These are phyloP conservation scores for Nebria brevicollis DNA, from an alignment of 2,888 invertebrate genomes.

Conservation along the genomic window DNA sequence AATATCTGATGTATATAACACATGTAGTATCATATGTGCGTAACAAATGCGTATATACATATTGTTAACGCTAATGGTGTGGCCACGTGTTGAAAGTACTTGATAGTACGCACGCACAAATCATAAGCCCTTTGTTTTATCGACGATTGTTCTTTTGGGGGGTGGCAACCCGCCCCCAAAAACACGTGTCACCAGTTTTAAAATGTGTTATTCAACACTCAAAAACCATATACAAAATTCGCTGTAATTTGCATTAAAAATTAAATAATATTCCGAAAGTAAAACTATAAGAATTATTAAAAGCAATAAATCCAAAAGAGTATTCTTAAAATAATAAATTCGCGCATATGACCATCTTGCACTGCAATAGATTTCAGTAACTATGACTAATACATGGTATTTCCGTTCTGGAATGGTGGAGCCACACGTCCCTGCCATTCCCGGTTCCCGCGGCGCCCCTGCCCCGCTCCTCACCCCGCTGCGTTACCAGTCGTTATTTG, in stretches of 20 bases:
- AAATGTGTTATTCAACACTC: not conserved
- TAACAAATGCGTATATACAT: not conserved
- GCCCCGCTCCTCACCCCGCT: conserved; percentile 15
- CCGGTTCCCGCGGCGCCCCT: conserved; percentile 53
- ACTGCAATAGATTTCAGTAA: conserved; percentile 57
- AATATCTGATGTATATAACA: not conserved
- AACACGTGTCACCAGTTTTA: not conserved
- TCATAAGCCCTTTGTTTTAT: conserved; percentile 29
- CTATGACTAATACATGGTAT: conserved; percentile 63
- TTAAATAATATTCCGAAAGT: too few relatives aligned
- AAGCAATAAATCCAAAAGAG: not conserved
- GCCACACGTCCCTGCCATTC: conserved; percentile 62
- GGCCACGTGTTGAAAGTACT: conserved; percentile 17
- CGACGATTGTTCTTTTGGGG: conserved; percentile 30
- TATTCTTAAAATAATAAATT: not conserved
- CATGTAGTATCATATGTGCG: conserved; percentile 2
- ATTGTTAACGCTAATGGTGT: conserved; percentile 25
- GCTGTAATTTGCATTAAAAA: too few relatives aligned
- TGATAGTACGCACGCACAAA: conserved; percentile 17
- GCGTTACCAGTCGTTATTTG: not conserved
- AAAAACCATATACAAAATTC: not conserved
- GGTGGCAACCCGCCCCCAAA: conserved; percentile 7
- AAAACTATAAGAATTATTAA: too few relatives aligned
- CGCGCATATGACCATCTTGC: conserved; percentile 51
- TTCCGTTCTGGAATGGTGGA: conserved; percentile 62